Percentiles rank a stretch among this genome's conserved stretches.
Conservation (phyloP, 1,140 invertebrate species). For the Coenobita brevimanus region DNA sequence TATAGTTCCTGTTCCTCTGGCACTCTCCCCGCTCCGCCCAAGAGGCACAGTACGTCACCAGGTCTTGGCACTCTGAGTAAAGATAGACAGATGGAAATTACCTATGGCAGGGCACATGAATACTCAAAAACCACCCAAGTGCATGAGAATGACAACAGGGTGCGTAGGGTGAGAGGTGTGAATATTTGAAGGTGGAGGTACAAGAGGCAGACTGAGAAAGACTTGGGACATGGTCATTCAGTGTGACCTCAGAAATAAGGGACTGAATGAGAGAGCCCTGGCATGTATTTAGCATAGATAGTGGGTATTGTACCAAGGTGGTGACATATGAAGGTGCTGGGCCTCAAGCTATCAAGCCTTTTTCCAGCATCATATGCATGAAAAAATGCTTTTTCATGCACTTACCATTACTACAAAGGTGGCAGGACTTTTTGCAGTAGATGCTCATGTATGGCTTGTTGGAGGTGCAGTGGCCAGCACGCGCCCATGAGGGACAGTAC, state of each 20-base stretch:
- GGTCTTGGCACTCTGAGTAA: slow-evolving; percentile 5
- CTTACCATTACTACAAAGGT: neutral
- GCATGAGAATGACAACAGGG: neutral
- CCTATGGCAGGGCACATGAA: neutral
- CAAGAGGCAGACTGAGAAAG: too few species aligned
- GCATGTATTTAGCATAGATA: too few species aligned
- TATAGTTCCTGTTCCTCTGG: slow-evolving; percentile 29
- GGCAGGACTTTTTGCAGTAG: slow-evolving; percentile 50
- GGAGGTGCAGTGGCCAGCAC: slow-evolving; percentile 21
- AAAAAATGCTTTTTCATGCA: neutral
- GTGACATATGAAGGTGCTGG: neutral
- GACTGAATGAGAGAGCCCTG: too few species aligned
- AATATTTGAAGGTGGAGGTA: too few species aligned
- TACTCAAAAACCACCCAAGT: neutral
- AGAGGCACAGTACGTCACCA: slow-evolving; percentile 1
- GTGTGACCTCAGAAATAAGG: too few species aligned
- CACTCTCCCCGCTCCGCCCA: slow-evolving; percentile 43
- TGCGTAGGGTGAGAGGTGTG: too few species aligned
- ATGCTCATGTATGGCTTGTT: slow-evolving; percentile 28
- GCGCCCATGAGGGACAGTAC: slow-evolving; percentile 33
- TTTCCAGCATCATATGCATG: neutral
- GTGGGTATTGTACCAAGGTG: neutral
- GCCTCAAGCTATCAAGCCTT: neutral
- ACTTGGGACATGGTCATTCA: too few species aligned
- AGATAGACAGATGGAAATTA: neutral